Base-by-base conservation (phyloP, 35 echinoderm and acorn worm genomes). In the Ophiothrix spiculata region DNA sequence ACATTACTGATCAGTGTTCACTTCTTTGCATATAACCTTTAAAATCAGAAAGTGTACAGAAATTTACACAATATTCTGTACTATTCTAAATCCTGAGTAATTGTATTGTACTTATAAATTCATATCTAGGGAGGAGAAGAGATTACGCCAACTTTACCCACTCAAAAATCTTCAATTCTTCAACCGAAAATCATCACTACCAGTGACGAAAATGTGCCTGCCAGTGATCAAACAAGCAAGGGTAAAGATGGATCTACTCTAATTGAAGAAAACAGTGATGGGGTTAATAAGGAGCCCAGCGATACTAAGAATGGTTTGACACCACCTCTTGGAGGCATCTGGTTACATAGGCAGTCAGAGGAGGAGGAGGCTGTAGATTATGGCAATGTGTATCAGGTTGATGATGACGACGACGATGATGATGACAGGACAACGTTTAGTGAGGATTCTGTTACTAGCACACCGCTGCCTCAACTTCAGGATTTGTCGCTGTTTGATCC, bases 401-500 rank as follows among this genome's bases (percentile, higher is more conserved):
- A 73, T 31, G 88, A 81, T 83, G 77, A 87, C 54, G 84, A 92
- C 60, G 90, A 92, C 40, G 89, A 90, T 37, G 94, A 97, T 80
- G 95, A 98, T 89, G 88, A 94, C 37, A 85, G 91, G 17, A 98
- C 95, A 16, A 94, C 91, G 8, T 94, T 91, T 74, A 93, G 91
- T 79, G 95, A 98, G 49, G 95, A 98, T 60, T 98, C 95, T 23
- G 80, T 98, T 17, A 91, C 95, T 16, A 91, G 74, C 39, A 91
- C 91, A 15, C 95, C 95, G 0, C 86, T 98, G 1, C 88, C 95
- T 39, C 95, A 98, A 81, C 85, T 98, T 1, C 83, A 98, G 39
- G 91, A 98, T 74, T 23, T 98, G 35, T 85, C 91, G 77, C 77
- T 91, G 0, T 98, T 98, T 87, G 95, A 98, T 87, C 95, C 95